Base-by-base conservation (phyloP, 1,140 invertebrate species). In the Pectinophora gossypiella region DNA sequence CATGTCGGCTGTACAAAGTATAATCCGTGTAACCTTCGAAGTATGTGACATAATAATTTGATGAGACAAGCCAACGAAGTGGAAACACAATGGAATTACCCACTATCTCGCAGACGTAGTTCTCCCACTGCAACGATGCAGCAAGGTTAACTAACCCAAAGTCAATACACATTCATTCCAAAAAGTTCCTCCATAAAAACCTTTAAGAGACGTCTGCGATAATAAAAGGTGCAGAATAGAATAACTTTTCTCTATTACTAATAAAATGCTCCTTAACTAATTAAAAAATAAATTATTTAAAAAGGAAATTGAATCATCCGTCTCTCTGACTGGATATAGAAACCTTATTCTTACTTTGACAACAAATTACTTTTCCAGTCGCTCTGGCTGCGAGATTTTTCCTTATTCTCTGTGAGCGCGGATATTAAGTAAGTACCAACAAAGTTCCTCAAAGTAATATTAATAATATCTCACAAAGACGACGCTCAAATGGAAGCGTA, bases 31-130 rank as follows among this genome's bases (percentile, higher is more conserved):
- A 65, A 59, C 56, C 61, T 64, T 62, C 66, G 49, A 38, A 19
- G 23, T 46, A 50, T 63, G 59, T 64, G 62, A 65, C 61, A 70
- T 72, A 72, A 73, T 59, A 63, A 65, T 70, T 65, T 66, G 62
- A 68, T 58, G 64, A 57, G 60, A 66, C 71, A 59, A 63, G 19
- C 50, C 62, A 71, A 56, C 64, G 67, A 66, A 27, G 51, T 60
- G 71, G 71, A 73, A 73, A 73, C 64, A 73, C 68, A 73, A 73
- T 73, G 47, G 61, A 62, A 68, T 56, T 44, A 15, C 38, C 13
- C n/a, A 40, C 36, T 40, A 18, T 40, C 16, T 12, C 16, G 36
- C 36, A 2, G 36, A 3, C 36, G 7, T 16, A 56, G 18, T 21
- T 45, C 49, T 42, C 46, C 47, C 57, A 56, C 52, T 61, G 66